These are phyloP conservation scores for Cartodere bifasciata DNA, from an alignment of 2,888 invertebrate species.

Conservation along the genomic window DNA sequence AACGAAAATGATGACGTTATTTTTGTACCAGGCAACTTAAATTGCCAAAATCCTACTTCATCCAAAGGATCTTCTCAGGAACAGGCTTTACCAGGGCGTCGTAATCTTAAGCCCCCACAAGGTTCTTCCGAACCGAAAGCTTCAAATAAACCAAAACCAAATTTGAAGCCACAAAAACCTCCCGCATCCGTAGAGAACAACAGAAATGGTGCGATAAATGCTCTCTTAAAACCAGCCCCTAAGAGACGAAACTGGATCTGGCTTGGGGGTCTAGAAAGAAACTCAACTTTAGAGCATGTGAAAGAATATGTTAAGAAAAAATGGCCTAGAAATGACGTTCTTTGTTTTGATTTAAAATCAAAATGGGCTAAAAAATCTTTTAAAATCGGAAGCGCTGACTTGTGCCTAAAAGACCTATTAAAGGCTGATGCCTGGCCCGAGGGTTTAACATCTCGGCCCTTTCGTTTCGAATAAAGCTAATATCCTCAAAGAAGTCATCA, in stretches of 20 bases:
- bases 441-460: too few species aligned
- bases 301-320: not conserved
- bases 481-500: not conserved
- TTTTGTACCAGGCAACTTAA: too few species aligned
- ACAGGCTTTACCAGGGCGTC: too few species aligned
- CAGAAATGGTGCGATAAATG: constrained; percentile 1
- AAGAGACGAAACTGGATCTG: constrained; percentile 4
- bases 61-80: too few species aligned
- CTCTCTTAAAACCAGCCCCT: constrained; percentile 2
- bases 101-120: too few species aligned
- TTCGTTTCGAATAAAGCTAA: too few species aligned
- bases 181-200: not conserved
- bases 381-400: constrained; percentile 2
- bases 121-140: too few species aligned
- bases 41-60: too few species aligned
- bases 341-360: constrained; percentile 5
- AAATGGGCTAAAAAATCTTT: constrained; percentile 1
- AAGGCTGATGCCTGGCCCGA: too few species aligned
- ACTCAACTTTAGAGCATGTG: constrained; percentile 3
- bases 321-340: constrained; percentile 2
- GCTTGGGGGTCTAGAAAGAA: not conserved
- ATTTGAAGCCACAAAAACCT: not conserved
- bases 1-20: too few species aligned
- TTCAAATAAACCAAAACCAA: too few species aligned
- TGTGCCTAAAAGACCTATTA: too few species aligned